A percentile compares a stretch with the other conserved stretches of the same genome.
Evolutionary conservation across 2,797 vertebrate genomes (phyloP).

Genomic region (Gobionotothen gibberifrons): DNA sequence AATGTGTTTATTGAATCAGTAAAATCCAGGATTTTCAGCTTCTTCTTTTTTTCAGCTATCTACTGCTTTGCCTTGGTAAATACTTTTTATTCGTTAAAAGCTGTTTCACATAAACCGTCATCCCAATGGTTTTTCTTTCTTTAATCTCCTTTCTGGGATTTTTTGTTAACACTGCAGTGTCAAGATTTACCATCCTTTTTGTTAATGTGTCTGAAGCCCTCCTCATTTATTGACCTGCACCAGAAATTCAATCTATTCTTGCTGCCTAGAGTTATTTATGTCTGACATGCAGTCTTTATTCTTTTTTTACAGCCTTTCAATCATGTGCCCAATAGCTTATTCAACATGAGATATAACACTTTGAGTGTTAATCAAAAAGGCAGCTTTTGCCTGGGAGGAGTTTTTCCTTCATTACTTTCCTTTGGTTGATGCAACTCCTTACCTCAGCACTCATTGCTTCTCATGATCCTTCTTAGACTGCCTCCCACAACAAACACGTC

Average conservation of each 20-base stretch:
- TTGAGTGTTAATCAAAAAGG: conserved; percentile 15
- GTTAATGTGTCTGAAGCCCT: conserved; percentile 25
- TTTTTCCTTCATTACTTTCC: conserved; percentile 10
- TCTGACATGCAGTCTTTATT: conserved; percentile 10
- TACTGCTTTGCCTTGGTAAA: conserved; percentile 7
- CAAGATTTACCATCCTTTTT: conserved; percentile 29
- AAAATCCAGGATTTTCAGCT: not conserved
- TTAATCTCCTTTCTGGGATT: not conserved
- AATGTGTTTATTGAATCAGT: conserved; percentile 27
- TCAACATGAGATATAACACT: conserved; percentile 2
- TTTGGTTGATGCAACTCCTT: conserved; percentile 26
- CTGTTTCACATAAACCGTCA: conserved; percentile 10
- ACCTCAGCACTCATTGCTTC: conserved; percentile 16
- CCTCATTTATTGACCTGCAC: conserved; percentile 39
- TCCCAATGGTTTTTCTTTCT: not conserved
- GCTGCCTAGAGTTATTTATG: conserved; percentile 40
- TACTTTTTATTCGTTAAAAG: not conserved
- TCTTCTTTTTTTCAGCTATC: not conserved
- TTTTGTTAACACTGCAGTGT: conserved; percentile 6
- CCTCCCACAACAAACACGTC: conserved; percentile 3
- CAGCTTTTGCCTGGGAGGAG: conserved; percentile 10
- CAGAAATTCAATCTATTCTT: conserved; percentile 27
- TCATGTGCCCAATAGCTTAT: not conserved
- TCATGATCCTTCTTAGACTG: conserved; percentile 2
- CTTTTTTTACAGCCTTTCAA: conserved; percentile 23